Evolutionary conservation across 2,113 vertebrate genomes (phyloP).

Genomic region (Brachyhypopomus gauderio): DNA sequence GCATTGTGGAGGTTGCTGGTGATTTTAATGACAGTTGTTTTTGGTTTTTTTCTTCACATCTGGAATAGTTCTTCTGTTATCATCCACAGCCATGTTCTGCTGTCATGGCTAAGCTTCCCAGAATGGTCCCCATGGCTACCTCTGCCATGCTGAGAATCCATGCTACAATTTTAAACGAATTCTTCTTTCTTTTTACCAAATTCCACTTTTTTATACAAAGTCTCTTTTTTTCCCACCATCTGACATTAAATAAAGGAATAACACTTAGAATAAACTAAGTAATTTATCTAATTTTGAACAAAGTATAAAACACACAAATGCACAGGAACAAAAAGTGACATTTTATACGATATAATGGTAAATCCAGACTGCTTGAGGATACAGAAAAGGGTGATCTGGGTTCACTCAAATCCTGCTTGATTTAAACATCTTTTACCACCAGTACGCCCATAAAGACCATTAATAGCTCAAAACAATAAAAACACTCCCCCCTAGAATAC

Average conservation of each 20-base stretch:
- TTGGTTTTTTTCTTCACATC: background rate
- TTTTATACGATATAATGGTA: background rate
- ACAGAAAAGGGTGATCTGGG: too few species aligned
- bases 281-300: too few species aligned
- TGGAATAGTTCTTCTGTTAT: background rate
- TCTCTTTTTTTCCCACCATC: background rate
- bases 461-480: constrained; percentile 1
- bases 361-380: background rate
- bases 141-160: background rate
- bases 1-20: background rate
- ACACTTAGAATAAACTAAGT: too few species aligned
- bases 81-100: background rate
- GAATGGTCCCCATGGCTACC: background rate
- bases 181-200: background rate
- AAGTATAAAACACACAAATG: too few species aligned
- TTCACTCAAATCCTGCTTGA: background rate
- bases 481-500: background rate
- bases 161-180: background rate
- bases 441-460: background rate
- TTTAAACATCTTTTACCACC: background rate
- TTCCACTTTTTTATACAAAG: background rate
- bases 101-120: background rate
- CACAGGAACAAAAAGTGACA: too few species aligned
- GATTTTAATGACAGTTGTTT: background rate
- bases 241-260: background rate